Evolutionary conservation across 2,888 invertebrate genomes (phyloP), one percentile per base, ranked within the genome.

Genomic region (Chymomyza amoena): DNA sequence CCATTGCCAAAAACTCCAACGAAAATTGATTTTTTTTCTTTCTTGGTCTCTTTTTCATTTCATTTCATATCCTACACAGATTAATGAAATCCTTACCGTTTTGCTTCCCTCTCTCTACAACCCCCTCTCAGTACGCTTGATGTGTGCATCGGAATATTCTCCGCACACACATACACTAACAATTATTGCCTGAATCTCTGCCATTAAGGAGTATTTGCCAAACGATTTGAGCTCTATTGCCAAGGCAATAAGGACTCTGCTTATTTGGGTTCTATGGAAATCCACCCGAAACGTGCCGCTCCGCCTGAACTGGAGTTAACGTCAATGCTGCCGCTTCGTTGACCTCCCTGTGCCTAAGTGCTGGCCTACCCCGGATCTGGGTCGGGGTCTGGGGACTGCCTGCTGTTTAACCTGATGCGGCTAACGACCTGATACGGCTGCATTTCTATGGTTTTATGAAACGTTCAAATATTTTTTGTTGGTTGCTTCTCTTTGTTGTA

Each of bases 361-460:
- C 62, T 52, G 20, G 13, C 2, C 52, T 54, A 16, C 60, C 50
- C 64, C n/a, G 54, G n/a, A 61, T 25, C 32, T 18, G 50, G 54
- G 60, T 60, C 67, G 45, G 57, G 59, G 36, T 61, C 57, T 52
- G 76, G 13, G 20, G 73, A 70, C 81, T 77, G 71, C 74, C 82
- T 77, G 85, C 84, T 81, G 84, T 72, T 81, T 65, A 39, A 39
- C 16, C 61, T 61, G 61, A 36, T 16, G 36, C 75, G 80, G 74
- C 80, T 83, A 80, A 83, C 80, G 86, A 86, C 79, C 84, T 75
- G 81, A 67, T 72, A 51, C 61, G 52, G 73, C 18, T 81, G 85
- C 83, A 83, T 81, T 87, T 72, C 80, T 87, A 87, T 79, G 83
- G 83, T 71, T 83, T 83, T 84, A 84, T 70, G 82, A 80, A 73